phyloP scores from a whole-genome alignment of 2,888 invertebrate species.

The Protonemura montana region DNA sequence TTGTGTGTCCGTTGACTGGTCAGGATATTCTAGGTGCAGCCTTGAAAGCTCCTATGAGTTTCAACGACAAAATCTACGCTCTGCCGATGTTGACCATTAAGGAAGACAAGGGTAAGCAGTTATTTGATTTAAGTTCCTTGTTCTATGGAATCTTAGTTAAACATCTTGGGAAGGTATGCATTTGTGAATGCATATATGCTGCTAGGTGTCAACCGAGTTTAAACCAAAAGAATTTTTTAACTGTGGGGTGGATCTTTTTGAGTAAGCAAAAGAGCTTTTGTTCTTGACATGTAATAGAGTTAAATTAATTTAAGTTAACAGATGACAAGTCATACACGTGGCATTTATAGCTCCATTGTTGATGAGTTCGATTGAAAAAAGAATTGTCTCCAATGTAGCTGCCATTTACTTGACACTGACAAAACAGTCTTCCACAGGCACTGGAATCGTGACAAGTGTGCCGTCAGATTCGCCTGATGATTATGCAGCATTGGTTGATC shows the following conservation, averaged over 20 bases:
- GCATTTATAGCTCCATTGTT: too few species aligned
- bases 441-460: constrained; percentile 97
- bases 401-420: background rate
- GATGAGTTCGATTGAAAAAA: too few species aligned
- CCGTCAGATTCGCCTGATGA: constrained; percentile 99
- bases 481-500: constrained; percentile 92
- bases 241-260: too few species aligned
- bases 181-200: too few species aligned
- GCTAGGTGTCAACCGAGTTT: too few species aligned
- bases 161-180: too few species aligned
- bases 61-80: constrained; percentile 85
- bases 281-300: too few species aligned
- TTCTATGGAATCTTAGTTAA: background rate
- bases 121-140: background rate
- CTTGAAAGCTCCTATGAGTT: constrained; percentile 84
- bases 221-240: too few species aligned
- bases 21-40: constrained; percentile 84
- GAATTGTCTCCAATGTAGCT: background rate
- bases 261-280: too few species aligned
- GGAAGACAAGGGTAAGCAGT: constrained; percentile 79
- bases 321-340: too few species aligned
- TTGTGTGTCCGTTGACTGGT: constrained; percentile 75
- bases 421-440: constrained; percentile 65
- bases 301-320: too few species aligned
- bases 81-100: constrained; percentile 98